These are phyloP conservation scores for Nematostella vectensis DNA, from an alignment of 92 coral and sea anemone genomes.

Conservation along the genomic window DNA sequence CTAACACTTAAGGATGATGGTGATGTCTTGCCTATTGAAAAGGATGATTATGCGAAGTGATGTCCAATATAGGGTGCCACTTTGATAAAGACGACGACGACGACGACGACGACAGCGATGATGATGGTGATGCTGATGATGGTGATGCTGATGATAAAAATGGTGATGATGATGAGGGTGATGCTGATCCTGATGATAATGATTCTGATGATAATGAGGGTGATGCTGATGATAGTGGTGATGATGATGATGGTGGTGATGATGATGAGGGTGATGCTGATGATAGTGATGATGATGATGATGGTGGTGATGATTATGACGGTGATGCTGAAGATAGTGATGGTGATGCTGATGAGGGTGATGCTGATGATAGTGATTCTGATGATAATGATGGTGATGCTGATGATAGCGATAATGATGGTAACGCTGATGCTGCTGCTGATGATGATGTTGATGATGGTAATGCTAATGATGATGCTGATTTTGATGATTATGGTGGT, in stretches of 20 bases:
- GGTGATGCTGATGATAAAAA: background rate
- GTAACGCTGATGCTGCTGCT: background rate
- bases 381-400: slow-evolving; percentile 3
- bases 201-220: slow-evolving; percentile 1
- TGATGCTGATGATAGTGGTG: background rate
- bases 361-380: background rate
- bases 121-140: slow-evolving; percentile 11
- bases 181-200: background rate
- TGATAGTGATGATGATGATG: background rate
- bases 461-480: slow-evolving; percentile 9
- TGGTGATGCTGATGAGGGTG: background rate
- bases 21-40: background rate
- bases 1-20: background rate
- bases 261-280: slow-evolving; percentile 4
- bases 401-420: slow-evolving; percentile 8
- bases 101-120: slow-evolving; percentile 5
- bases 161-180: background rate
- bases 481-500: slow-evolving; percentile 3
- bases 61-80: no score
- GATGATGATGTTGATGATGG: slow-evolving; percentile 6
- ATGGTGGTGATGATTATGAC: background rate
- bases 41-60: no score
- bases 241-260: background rate
- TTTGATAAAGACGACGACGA: background rate
- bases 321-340: background rate